Conservation (phyloP, 35 echinoderm and acorn worm species). For the Heliocidaris tuberculata region DNA sequence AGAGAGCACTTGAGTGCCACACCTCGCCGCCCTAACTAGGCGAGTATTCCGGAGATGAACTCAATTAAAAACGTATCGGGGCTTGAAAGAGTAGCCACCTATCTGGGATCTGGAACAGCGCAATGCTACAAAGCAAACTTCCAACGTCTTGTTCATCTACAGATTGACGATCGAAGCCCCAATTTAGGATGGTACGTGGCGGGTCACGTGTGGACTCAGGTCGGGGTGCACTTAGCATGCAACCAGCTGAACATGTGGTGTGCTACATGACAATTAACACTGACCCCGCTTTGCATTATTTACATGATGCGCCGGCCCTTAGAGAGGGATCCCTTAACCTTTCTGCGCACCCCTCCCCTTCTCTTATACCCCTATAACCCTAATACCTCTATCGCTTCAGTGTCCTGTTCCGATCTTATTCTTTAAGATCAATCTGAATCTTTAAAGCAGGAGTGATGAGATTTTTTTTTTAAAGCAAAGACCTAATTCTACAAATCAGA, state of each 20-base stretch:
- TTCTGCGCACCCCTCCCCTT: not conserved
- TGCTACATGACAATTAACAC: slow-evolving; percentile 37
- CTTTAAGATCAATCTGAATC: not conserved
- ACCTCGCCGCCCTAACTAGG: too few relatives aligned
- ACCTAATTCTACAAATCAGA: not conserved
- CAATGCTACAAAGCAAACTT: not conserved
- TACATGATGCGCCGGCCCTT: not conserved
- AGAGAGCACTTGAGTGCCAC: too few relatives aligned
- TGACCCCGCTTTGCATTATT: slow-evolving; percentile 33
- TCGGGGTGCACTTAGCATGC: slow-evolving; percentile 29
- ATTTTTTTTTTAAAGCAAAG: not conserved
- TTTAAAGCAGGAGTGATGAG: not conserved
- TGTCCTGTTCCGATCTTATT: not conserved
- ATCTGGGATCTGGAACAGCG: not conserved
- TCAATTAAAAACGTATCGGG: not conserved
- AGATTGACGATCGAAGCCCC: not conserved
- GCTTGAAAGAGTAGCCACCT: not conserved
- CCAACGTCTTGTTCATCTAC: not conserved
- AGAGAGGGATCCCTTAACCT: not conserved
- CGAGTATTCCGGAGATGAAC: not conserved
- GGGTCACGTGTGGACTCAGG: slow-evolving; percentile 2
- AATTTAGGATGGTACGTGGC: not conserved
- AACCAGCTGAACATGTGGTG: slow-evolving; percentile 40
- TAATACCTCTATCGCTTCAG: not conserved
- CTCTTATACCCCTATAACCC: not conserved